Percentiles rank a stretch among this genome's conserved stretches.
These are phyloP conservation scores for Temnothorax longispinosus DNA, from an alignment of 1,140 invertebrate genomes.

Conservation along the genomic window DNA sequence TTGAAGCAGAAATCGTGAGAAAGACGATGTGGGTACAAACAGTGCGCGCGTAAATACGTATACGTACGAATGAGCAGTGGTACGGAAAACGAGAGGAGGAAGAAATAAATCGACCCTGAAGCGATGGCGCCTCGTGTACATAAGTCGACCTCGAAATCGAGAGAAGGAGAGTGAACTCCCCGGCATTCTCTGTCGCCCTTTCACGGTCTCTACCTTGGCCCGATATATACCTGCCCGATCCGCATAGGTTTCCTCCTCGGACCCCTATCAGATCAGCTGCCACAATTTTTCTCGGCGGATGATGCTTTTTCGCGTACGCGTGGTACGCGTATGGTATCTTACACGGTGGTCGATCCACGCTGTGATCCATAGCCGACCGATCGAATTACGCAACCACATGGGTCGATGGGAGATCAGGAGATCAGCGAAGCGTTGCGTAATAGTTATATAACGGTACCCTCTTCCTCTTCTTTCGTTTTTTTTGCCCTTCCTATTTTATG, in stretches of 20 bases:
- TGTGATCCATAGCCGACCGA: background rate
- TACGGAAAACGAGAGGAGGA: constrained; percentile 49
- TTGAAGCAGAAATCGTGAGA: background rate
- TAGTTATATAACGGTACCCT: constrained; percentile 27
- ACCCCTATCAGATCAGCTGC: background rate
- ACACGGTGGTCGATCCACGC: constrained; percentile 1
- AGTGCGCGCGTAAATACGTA: constrained; percentile 11
- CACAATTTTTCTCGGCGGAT: constrained; percentile 34
- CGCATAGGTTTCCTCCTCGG: constrained; percentile 7
- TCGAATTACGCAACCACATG: constrained; percentile 45
- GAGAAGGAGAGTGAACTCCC: background rate
- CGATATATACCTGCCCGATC: constrained; percentile 17
- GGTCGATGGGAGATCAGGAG: constrained; percentile 19
- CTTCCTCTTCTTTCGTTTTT: constrained; percentile 13
- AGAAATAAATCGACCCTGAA: constrained; percentile 54
- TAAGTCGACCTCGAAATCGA: constrained; percentile 34
- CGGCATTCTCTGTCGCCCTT: constrained; percentile 21
- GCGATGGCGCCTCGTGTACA: constrained; percentile 25
- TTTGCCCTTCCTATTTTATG: background rate
- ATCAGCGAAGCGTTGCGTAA: constrained; percentile 39
- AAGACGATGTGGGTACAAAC: background rate
- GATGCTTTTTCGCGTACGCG: constrained; percentile 25
- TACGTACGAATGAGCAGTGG: constrained; percentile 24
- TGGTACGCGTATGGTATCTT: background rate
- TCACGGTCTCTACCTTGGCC: constrained; percentile 6